phyloP scores from a whole-genome alignment of 2,888 invertebrate genomes.

The Amiota mariae region DNA sequence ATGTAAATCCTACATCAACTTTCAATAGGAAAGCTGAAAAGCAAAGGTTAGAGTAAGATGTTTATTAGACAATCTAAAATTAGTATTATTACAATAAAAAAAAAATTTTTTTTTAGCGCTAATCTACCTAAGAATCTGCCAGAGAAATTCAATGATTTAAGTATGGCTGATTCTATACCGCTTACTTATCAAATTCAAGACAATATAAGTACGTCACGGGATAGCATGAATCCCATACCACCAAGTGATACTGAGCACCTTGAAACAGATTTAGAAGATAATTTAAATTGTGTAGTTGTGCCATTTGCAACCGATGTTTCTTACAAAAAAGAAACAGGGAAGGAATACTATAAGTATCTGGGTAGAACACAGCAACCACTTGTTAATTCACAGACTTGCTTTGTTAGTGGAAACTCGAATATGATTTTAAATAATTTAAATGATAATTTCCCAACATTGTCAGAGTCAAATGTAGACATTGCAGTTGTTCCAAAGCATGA shows the following conservation, averaged over 20 bases:
- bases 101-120: conserved; percentile 29
- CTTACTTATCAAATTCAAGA: conserved; percentile 43
- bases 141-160: conserved; percentile 52
- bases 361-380: conserved; percentile 43
- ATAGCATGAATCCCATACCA: conserved; percentile 72
- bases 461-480: conserved; percentile 36
- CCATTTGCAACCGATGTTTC: conserved; percentile 67
- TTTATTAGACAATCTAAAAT: background rate
- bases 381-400: conserved; percentile 66
- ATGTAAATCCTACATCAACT: conserved; percentile 61
- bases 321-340: conserved; percentile 41
- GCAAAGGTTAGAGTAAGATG: conserved; percentile 48
- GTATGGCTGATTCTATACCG: conserved; percentile 43
- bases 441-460: conserved; percentile 70
- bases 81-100: background rate
- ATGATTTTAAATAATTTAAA: conserved; percentile 71
- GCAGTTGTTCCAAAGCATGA: conserved; percentile 1
- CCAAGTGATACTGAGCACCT: conserved; percentile 72
- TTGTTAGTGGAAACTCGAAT: conserved; percentile 71
- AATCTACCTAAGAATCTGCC: conserved; percentile 26
- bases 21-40: conserved; percentile 34
- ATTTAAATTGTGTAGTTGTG: conserved; percentile 59
- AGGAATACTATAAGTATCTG: conserved; percentile 31
- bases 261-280: conserved; percentile 72
- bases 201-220: conserved; percentile 68